A percentile compares a stretch with the other conserved stretches of the same genome.
Conservation (phyloP, 2,797 vertebrate genomes). For the Nyctalus aviator region DNA sequence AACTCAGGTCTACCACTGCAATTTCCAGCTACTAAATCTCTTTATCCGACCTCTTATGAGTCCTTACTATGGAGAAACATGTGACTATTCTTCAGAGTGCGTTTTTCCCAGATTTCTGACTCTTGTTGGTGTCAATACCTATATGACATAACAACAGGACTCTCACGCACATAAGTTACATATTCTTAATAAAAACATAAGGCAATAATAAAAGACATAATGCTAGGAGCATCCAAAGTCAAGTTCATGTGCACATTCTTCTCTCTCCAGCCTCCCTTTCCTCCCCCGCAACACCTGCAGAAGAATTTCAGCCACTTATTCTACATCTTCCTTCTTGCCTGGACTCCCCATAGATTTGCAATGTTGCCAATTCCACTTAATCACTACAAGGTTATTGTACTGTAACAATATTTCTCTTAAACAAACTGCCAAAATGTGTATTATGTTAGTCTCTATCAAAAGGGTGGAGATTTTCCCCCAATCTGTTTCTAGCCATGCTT, state of each 20-base stretch:
- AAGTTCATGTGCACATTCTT: not conserved
- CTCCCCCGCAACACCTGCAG: constrained; percentile 13
- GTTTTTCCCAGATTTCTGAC: not conserved
- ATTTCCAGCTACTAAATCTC: not conserved
- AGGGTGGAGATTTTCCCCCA: not conserved
- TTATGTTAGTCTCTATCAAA: constrained; percentile 69
- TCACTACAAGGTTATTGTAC: constrained; percentile 38
- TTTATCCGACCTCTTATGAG: not conserved
- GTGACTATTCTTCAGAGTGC: not conserved
- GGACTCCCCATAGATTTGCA: not conserved
- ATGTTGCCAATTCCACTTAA: constrained; percentile 25
- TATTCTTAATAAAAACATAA: not conserved
- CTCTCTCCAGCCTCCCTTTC: not conserved
- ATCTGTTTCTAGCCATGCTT: constrained; percentile 64
- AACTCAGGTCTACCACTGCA: not conserved
- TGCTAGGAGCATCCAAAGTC: not conserved
- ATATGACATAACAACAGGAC: not conserved
- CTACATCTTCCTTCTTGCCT: constrained; percentile 6
- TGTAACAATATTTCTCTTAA: constrained; percentile 76
- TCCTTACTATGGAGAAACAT: not conserved
- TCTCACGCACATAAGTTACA: not conserved
- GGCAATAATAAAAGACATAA: not conserved
- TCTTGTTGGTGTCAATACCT: not conserved
- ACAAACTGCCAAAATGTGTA: constrained; percentile 66
- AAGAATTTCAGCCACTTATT: not conserved